phyloP scores from a whole-genome alignment of 2,113 vertebrate genomes.

The Cairina moschata region DNA sequence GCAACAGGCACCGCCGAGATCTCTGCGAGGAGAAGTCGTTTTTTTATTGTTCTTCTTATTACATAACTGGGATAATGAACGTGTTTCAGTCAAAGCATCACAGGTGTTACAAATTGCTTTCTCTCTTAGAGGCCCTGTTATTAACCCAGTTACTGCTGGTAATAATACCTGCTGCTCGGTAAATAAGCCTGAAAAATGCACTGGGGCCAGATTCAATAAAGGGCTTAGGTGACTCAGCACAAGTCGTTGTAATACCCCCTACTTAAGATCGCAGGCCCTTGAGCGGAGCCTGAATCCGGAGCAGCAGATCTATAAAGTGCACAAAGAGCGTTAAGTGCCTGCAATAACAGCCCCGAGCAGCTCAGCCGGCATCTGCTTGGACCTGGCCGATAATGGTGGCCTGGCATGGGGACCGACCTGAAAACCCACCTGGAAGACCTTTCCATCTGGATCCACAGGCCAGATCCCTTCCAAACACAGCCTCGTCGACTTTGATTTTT shows the following conservation, averaged over 20 bases:
- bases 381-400: neutral
- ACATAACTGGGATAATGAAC: slow-evolving; percentile 54
- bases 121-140: slow-evolving; percentile 52
- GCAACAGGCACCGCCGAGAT: neutral
- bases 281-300: slow-evolving; percentile 29
- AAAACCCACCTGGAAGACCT: neutral
- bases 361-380: slow-evolving; percentile 4
- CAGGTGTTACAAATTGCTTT: slow-evolving; percentile 61
- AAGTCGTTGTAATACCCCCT: neutral
- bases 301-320: slow-evolving; percentile 19
- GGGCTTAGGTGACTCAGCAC: neutral
- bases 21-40: neutral
- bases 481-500: no score
- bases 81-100: slow-evolving; percentile 34
- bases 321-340: neutral
- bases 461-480: neutral
- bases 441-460: neutral
- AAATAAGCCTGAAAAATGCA: slow-evolving; percentile 54
- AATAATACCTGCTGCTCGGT: slow-evolving; percentile 41
- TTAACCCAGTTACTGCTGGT: slow-evolving; percentile 63
- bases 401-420: neutral
- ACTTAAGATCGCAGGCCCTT: slow-evolving; percentile 32
- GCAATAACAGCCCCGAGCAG: neutral
- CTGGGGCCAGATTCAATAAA: slow-evolving; percentile 42
- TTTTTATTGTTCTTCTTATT: slow-evolving; percentile 12